A percentile compares a stretch with the other conserved stretches of the same genome.
phyloP scores from a whole-genome alignment of 2,113 vertebrate genomes.

The human (Homo sapiens) region GRCh38 chr11:28482501-28483000 shows the following conservation, averaged over 20 bases:
- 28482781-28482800: background rate
- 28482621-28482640: background rate
- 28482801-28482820: background rate
- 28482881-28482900: background rate
- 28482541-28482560: background rate
- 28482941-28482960: background rate
- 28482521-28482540: conserved; percentile 14
- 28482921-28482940: background rate
- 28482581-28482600: background rate
- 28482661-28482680: background rate
- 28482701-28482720: background rate
- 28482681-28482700: background rate
- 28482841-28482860: background rate
- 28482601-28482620: background rate
- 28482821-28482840: background rate
- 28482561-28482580: background rate
- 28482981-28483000: background rate
- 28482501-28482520: background rate
- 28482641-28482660: background rate
- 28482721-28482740: background rate
- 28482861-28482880: background rate
- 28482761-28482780: background rate
- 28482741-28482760: background rate
- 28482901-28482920: background rate
- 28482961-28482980: background rate